Conservation (phyloP, 2,888 invertebrate genomes). For the Scaptomyza flava region DNA sequence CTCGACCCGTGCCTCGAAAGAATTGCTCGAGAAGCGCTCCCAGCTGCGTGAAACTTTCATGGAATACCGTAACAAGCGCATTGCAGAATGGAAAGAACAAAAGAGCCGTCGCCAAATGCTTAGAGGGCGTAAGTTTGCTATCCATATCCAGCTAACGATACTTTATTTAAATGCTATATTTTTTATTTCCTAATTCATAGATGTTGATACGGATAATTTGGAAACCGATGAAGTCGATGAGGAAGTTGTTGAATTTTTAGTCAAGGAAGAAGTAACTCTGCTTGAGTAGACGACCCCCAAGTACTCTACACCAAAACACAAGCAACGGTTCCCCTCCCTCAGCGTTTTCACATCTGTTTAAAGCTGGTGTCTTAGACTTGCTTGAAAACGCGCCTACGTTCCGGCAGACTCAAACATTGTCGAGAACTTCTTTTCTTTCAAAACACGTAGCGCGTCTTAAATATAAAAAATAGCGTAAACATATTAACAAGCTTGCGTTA, state of each 20-base stretch:
- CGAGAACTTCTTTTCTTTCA: conserved; percentile 21
- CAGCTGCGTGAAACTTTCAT: conserved; percentile 94
- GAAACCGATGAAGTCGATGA: conserved; percentile 97
- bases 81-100: conserved; percentile 90
- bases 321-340: background rate
- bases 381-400: conserved; percentile 36
- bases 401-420: conserved; percentile 13
- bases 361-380: conserved; percentile 58
- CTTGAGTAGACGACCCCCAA: conserved; percentile 87
- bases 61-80: conserved; percentile 91
- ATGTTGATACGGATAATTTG: conserved; percentile 96
- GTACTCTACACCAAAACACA: conserved; percentile 3
- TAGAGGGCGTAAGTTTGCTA: conserved; percentile 90
- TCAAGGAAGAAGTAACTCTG: conserved; percentile 95
- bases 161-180: background rate
- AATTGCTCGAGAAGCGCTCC: conserved; percentile 95
- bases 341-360: conserved; percentile 24
- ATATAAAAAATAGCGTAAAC: conserved; percentile 35
- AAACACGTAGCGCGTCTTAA: conserved; percentile 39
- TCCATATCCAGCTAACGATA: too few relatives aligned
- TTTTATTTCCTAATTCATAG: conserved; percentile 86
- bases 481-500: conserved; percentile 43
- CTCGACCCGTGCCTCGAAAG: conserved; percentile 96
- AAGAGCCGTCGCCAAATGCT: conserved; percentile 93
- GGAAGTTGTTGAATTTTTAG: conserved; percentile 98